Percentiles rank a stretch among this genome's conserved stretches.
Conservation (phyloP, 2,113 vertebrate genomes). For the Nannospalax galili region DNA sequence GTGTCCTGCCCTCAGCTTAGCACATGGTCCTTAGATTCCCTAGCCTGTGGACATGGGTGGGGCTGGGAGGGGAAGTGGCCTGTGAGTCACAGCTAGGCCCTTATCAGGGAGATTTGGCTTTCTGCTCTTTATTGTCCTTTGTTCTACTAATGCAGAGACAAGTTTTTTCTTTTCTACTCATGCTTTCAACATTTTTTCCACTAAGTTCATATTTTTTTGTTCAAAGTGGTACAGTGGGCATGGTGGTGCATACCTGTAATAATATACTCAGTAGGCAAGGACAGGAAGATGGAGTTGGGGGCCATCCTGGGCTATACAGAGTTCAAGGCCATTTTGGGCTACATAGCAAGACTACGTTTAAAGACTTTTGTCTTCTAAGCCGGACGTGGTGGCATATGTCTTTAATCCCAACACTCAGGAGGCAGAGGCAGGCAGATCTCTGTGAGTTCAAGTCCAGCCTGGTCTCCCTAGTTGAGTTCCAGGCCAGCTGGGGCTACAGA, state of each 20-base stretch:
- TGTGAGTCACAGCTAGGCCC: neutral
- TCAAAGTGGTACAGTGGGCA: neutral
- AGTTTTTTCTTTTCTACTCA: neutral
- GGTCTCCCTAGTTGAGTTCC: too few species aligned
- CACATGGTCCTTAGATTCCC: neutral
- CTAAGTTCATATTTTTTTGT: neutral
- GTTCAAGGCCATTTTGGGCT: too few species aligned
- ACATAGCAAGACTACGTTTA: too few species aligned
- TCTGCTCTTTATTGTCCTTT: neutral
- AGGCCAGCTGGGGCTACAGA: too few species aligned
- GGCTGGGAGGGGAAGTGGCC: neutral
- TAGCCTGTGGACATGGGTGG: neutral
- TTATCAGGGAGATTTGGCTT: neutral
- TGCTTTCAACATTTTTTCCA: neutral
- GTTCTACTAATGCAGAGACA: neutral
- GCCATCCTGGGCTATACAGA: too few species aligned
- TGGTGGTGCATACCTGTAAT: too few species aligned
- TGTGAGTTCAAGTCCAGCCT: too few species aligned
- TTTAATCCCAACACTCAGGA: too few species aligned
- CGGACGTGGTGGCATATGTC: too few species aligned
- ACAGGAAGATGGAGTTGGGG: too few species aligned
- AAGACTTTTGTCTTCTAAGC: too few species aligned
- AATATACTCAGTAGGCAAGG: neutral
- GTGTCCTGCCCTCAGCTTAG: neutral
- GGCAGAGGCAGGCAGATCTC: too few species aligned